Evolutionary conservation across 2,113 vertebrate species (phyloP), one percentile per base, ranked within the genome.

Genomic region (Lipotes vexillifer): DNA sequence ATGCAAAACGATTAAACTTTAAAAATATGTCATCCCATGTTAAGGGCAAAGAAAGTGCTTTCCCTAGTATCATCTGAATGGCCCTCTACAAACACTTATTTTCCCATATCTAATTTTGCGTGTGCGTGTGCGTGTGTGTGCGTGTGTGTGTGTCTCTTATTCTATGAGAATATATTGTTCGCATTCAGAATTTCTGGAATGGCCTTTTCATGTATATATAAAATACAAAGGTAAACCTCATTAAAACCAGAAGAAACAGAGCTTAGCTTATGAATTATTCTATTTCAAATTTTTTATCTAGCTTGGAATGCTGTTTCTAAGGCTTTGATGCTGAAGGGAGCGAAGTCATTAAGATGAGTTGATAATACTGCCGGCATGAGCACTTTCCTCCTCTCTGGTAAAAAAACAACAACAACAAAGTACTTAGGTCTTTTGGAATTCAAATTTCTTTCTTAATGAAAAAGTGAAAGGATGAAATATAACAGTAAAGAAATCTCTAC

Each of bases 181-280:
- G 27, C 27, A 89, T 52, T 90, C 85, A 93, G 38, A 88, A 49
- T 87, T 89, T 94, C 63, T 91, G 23, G 25, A 94, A 41, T 61
- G 55, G 36, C 12, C 33, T 95, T 94, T 96, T 84, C 65, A 55
- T 65, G 23, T 33, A 72, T 77, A 85, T 61, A 89, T 59, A 49
- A 78, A 92, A 52, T 9, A 95, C 33, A 86, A 94, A 77, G 71
- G 85, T 52, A 96, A 95, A 80, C 44, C 38, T 93, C 84, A 97
- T 92, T 97, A 96, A 94, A 90, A 85, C 17, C 61, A 91, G 85
- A 96, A 91, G 85, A 97, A 97, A 96, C 77, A 94, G 5, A 78
- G 93, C 25, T 94, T 82, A 94, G 75, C 91, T 97, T 97, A 95
- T 95, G 44, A 98, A 93, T 94, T 97, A 95, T 93, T 97, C 91